Evolutionary conservation across 2,888 invertebrate genomes (phyloP).

Genomic region (Heteropelma amictum): DNA sequence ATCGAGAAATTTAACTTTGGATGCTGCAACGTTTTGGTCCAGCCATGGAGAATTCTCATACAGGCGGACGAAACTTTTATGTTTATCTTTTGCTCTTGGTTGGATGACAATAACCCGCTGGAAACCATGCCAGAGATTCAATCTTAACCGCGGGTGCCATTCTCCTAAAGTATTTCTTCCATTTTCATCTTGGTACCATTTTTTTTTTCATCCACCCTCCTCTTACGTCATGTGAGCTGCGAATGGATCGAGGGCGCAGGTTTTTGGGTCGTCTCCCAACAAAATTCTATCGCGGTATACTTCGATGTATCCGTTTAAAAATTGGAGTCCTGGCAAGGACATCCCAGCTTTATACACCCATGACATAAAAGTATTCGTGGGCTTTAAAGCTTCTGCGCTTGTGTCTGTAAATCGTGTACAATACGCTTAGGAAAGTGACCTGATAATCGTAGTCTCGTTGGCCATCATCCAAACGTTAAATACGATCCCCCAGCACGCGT

Average conservation of each 20-base stretch:
- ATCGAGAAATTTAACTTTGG: not conserved
- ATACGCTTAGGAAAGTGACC: slow-evolving; percentile 41
- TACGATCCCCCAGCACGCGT: slow-evolving; percentile 16
- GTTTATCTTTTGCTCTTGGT: slow-evolving; percentile 13
- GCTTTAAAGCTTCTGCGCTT: not conserved
- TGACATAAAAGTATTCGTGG: too few relatives aligned
- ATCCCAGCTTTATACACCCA: too few relatives aligned
- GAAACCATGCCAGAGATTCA: not conserved
- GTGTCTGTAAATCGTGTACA: not conserved
- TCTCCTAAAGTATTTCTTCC: slow-evolving; percentile 8
- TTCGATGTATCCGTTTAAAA: too few relatives aligned
- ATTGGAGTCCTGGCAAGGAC: too few relatives aligned
- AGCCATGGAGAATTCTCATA: not conserved
- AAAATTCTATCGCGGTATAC: too few relatives aligned
- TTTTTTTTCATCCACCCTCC: not conserved
- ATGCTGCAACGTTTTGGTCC: not conserved
- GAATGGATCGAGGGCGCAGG: not conserved
- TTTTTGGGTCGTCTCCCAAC: not conserved
- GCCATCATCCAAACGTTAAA: slow-evolving; percentile 54
- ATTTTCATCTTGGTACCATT: not conserved
- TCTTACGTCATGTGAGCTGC: too few relatives aligned
- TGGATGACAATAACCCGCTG: not conserved
- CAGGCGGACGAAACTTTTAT: slow-evolving; percentile 9
- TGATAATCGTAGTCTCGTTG: slow-evolving; percentile 48
- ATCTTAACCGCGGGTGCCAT: not conserved